phyloP scores from a whole-genome alignment of 2,113 vertebrate genomes.

The Eidolon helvum region DNA sequence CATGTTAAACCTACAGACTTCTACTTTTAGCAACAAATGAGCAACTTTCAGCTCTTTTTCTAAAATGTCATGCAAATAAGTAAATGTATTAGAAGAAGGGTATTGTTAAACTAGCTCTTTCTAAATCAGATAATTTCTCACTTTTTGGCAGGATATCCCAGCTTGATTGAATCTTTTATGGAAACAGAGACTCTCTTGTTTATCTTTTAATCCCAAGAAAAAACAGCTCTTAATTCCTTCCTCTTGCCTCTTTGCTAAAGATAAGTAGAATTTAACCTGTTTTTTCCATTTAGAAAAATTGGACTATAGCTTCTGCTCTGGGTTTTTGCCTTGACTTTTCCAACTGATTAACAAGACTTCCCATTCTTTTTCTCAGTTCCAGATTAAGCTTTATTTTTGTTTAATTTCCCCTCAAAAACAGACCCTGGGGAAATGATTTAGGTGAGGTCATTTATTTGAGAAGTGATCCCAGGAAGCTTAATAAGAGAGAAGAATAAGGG shows the following conservation, averaged over 20 bases:
- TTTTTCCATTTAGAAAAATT: background rate
- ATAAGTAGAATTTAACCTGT: background rate
- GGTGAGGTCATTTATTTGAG: background rate
- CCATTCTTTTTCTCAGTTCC: background rate
- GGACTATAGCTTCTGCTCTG: background rate
- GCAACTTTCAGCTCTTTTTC: background rate
- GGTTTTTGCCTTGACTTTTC: background rate
- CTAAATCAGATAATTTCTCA: background rate
- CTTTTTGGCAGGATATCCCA: background rate
- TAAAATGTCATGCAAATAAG: background rate
- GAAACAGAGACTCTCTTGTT: background rate
- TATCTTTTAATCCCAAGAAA: background rate
- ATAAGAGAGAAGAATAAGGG: background rate
- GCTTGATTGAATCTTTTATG: background rate
- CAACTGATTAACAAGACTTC: background rate
- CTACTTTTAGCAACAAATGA: background rate
- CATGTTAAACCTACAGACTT: background rate
- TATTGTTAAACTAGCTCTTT: background rate
- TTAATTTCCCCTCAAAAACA: background rate
- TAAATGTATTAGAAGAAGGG: background rate
- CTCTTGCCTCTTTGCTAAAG: background rate
- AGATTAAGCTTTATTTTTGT: background rate
- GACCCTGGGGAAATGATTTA: background rate
- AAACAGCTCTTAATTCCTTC: background rate
- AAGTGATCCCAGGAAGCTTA: background rate